Evolutionary conservation across 2,888 invertebrate genomes (phyloP), one percentile per base, ranked within the genome.

Genomic region (Leptinotarsa rubiginosa): DNA sequence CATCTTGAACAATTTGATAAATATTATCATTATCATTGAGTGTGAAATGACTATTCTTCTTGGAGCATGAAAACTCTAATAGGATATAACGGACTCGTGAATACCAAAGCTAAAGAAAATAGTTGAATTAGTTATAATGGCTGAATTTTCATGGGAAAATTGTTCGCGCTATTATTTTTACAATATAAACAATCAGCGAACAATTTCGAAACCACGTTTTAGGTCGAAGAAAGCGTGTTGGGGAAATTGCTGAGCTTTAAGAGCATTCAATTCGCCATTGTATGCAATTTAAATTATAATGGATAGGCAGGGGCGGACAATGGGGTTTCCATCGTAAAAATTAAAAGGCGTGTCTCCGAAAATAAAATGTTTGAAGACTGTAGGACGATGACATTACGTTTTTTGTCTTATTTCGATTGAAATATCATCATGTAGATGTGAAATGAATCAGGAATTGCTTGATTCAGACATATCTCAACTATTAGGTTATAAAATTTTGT

Each of bases 141-240:
- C 10, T 41, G 41, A 41, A 41, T 16, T 41, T 31, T n/a, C 16
- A 7, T 62, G 62, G 25, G 62, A 62, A 62, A 62, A 41, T 16
- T 13, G 7, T 62, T 41, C 1, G 31, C 31, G 25, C 31, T 2
- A 31, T 16, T 67, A 4, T 50, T 25, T 41, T 54, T 41, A 69
- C 65, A 73, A 73, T 66, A 69, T 66, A 52, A 41, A 50, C 41
- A 41, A 31, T 15, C 47, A 49, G 16, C 54, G n/a, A 62, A 62
- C 41, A 31, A 69, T 70, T 72, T 62, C 65, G 25, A 66, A 64
- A 70, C 62, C 62, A 70, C n/a, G 59, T 73, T 71, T 47, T 70
- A 70, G 73, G 76, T 76, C 76, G 59, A 76, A 76, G 76, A 76
- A 76, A 76, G 76, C 69, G 62, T 68, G 62, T 20, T 67, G 70